Conservation (phyloP, 2,888 invertebrate genomes). For the Nomada flava region DNA sequence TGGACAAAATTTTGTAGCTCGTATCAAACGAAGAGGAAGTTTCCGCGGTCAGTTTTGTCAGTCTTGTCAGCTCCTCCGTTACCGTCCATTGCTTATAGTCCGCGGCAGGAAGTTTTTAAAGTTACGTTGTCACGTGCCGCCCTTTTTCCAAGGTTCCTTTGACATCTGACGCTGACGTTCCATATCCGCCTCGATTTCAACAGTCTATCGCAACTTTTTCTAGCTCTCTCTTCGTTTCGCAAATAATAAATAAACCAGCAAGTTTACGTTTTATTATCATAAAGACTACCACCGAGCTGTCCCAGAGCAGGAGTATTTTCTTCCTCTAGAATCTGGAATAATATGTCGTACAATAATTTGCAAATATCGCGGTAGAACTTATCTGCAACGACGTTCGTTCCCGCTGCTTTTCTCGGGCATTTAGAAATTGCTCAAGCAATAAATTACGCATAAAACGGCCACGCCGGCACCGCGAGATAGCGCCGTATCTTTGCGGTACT, state of each 20-base stretch:
- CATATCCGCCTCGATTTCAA: constrained; percentile 20
- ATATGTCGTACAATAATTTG: not conserved
- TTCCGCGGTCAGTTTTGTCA: constrained; percentile 41
- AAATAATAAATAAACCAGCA: too few relatives aligned
- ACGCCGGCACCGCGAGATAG: constrained; percentile 73
- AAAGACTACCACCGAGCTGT: not conserved
- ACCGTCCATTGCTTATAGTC: constrained; percentile 30
- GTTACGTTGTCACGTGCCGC: constrained; percentile 12
- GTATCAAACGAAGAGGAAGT: not conserved
- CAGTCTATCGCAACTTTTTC: not conserved
- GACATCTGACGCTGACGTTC: constrained; percentile 33
- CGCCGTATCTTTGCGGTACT: constrained; percentile 78
- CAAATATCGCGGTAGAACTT: constrained; percentile 2
- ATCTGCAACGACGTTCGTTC: constrained; percentile 17
- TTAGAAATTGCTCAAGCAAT: constrained; percentile 78
- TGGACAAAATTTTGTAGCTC: not conserved
- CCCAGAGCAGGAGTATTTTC: not conserved
- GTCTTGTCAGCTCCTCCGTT: constrained; percentile 52
- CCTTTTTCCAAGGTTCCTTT: constrained; percentile 35
- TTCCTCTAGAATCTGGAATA: not conserved
- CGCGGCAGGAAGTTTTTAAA: constrained; percentile 51
- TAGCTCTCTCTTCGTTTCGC: too few relatives aligned
- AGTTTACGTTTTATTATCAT: not conserved
- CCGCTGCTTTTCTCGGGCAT: constrained; percentile 60
- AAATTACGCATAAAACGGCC: constrained; percentile 78